These are phyloP conservation scores for Penaeus indicus DNA, from an alignment of 1,140 invertebrate genomes.

Conservation along the genomic window DNA sequence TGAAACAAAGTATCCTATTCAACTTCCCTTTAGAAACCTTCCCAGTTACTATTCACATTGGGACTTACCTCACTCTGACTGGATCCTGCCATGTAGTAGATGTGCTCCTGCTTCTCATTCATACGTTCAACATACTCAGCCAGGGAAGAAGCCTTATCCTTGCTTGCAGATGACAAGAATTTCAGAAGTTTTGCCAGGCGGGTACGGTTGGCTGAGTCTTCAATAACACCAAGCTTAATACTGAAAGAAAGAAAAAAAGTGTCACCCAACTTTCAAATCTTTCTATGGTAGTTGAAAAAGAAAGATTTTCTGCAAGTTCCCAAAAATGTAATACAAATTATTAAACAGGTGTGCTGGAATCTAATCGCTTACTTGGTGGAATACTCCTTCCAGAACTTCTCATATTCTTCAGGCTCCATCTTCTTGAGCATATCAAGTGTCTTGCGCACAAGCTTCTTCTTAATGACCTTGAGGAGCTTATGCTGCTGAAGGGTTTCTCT, in stretches of 20 bases:
- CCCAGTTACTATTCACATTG: conserved; percentile 15
- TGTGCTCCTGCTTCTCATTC: conserved; percentile 96
- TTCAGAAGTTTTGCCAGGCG: conserved; percentile 93
- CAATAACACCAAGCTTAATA: conserved; percentile 97
- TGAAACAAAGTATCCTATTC: neutral
- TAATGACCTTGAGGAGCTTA: conserved; percentile 98
- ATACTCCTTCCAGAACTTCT: conserved; percentile 99
- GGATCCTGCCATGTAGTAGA: conserved; percentile 96
- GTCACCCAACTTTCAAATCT: neutral
- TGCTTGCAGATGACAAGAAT: conserved; percentile 88
- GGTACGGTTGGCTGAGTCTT: conserved; percentile 96
- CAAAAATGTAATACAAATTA: too few species aligned
- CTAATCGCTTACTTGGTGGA: conserved; percentile 83
- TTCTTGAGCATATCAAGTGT: conserved; percentile 99
- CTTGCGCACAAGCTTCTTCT: conserved; percentile 98
- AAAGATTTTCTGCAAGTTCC: too few species aligned
- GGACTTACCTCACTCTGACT: conserved; percentile 81
- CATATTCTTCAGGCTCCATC: conserved; percentile 90
- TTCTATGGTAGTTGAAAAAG: neutral
- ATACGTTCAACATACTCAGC: conserved; percentile 94
- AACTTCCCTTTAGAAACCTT: neutral
- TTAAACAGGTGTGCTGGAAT: neutral
- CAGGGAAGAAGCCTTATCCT: conserved; percentile 80
- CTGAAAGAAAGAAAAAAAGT: conserved; percentile 70
- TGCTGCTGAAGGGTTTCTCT: conserved; percentile 97